Evolutionary conservation across 2,888 invertebrate species (phyloP), one percentile per base, ranked within the genome.

Genomic region (Quadroppia sp.): DNA sequence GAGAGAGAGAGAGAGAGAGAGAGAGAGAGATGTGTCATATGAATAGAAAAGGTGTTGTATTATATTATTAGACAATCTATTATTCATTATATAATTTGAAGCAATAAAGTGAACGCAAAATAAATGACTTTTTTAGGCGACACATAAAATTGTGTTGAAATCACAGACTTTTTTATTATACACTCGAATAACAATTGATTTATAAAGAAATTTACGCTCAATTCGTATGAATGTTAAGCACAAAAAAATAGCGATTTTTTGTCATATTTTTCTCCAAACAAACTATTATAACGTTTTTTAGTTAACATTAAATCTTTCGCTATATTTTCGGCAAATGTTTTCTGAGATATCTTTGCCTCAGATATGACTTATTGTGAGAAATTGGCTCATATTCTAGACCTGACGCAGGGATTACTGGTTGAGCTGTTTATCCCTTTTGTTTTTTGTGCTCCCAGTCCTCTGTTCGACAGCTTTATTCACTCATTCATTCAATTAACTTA

Each of bases 401-500:
- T 53, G 53, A 53, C 53, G 23, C 53, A 6, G 25, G 53, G 53
- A 53, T 53, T 53, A 53, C 7, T 25, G 36, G 23, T 25, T 53
- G 53, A 53, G 53, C 53, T 53, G 53, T 53, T 53, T 53, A 53
- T 53, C 53, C 53, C 25, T 53, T 23, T 25, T 13, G 13, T 23
- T 23, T 13, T 23, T 53, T 53, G 7, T 20, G 20, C 20, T 53
- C 23, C 25, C 23, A 53, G 1, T 2, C 23, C 2, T 25, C 20
- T 25, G 53, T 4, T 23, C 56, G 28, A 56, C 56, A 56, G 30
- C 56, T 56, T 28, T 23, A 30, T 28, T 56, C 56, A 28, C 13
- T 53, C 36, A 28, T 28, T 56, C 56, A 56, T 56, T 56, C 56
- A 56, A 56, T 56, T 56, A 56, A 56, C 56, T 56, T 28, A 56